Evolutionary conservation across 2,888 invertebrate species (phyloP).

Genomic region (Deroplatys truncata): DNA sequence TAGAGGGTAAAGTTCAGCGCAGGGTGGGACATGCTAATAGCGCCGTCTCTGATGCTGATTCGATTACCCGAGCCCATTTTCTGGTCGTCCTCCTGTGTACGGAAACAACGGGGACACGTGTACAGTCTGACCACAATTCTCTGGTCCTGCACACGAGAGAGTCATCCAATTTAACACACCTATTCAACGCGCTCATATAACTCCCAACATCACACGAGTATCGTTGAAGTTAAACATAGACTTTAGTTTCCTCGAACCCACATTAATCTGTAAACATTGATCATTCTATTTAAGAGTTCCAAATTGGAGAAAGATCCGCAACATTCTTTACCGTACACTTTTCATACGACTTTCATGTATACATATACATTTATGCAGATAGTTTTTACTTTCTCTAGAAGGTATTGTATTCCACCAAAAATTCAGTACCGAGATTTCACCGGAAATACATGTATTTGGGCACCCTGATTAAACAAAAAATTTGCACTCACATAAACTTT

Average conservation of each 20-base stretch:
- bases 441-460: too few species aligned
- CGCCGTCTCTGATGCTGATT: conserved; percentile 12
- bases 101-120: not conserved
- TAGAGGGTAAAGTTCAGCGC: not conserved
- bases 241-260: not conserved
- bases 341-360: too few species aligned
- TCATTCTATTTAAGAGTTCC: too few species aligned
- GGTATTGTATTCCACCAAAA: too few species aligned
- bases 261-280: too few species aligned
- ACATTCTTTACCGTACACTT: too few species aligned
- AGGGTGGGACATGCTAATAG: conserved; percentile 4
- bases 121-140: not conserved
- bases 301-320: too few species aligned
- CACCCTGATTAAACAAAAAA: too few species aligned
- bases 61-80: conserved; percentile 11
- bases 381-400: too few species aligned
- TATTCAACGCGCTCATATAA: not conserved
- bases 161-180: not conserved
- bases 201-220: not conserved
- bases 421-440: too few species aligned
- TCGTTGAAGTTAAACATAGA: not conserved
- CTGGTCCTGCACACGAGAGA: not conserved
- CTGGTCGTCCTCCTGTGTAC: not conserved
- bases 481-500: too few species aligned
- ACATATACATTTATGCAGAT: too few species aligned